A percentile compares a stretch with the other conserved stretches of the same genome.
phyloP scores from a whole-genome alignment of 37 sponge, comb jelly and placozoan genomes.

The Haliclona indistincta region DNA sequence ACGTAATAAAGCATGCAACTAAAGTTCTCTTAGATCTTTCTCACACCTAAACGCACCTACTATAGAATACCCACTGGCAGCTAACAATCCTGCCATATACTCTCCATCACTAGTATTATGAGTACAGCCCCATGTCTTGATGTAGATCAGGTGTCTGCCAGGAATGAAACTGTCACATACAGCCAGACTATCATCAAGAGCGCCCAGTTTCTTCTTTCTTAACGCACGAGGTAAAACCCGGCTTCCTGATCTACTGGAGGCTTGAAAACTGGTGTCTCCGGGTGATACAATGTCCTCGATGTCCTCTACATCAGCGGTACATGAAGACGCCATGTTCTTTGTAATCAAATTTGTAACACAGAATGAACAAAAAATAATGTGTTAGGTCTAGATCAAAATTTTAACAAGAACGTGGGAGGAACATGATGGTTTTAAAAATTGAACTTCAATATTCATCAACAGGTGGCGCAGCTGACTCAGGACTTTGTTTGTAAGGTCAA shows the following conservation, averaged over 20 bases:
- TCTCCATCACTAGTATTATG: constrained; percentile 98
- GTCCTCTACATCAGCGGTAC: constrained; percentile 20
- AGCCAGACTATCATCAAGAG: neutral
- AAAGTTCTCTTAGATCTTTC: no score
- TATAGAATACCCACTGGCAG: constrained; percentile 79
- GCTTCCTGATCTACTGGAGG: constrained; percentile 22
- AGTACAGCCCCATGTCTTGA: constrained; percentile 98
- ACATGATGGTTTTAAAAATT: no score
- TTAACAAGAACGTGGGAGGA: no score
- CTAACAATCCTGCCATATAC: constrained; percentile 95
- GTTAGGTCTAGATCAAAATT: no score
- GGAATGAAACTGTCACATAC: constrained; percentile 68
- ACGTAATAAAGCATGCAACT: no score
- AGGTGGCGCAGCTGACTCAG: no score
- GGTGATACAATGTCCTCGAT: constrained; percentile 40
- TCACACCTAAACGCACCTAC: constrained; percentile 46
- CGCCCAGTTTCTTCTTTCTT: neutral
- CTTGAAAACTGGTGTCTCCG: neutral
- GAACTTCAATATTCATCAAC: no score
- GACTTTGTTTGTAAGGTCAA: no score
- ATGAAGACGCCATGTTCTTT: no score
- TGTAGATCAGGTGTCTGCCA: constrained; percentile 70
- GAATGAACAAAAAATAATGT: no score
- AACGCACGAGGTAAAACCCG: constrained; percentile 44
- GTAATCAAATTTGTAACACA: no score